Base-by-base conservation (phyloP, 2,888 invertebrate genomes). In the Drosophila sordidapex region DNA sequence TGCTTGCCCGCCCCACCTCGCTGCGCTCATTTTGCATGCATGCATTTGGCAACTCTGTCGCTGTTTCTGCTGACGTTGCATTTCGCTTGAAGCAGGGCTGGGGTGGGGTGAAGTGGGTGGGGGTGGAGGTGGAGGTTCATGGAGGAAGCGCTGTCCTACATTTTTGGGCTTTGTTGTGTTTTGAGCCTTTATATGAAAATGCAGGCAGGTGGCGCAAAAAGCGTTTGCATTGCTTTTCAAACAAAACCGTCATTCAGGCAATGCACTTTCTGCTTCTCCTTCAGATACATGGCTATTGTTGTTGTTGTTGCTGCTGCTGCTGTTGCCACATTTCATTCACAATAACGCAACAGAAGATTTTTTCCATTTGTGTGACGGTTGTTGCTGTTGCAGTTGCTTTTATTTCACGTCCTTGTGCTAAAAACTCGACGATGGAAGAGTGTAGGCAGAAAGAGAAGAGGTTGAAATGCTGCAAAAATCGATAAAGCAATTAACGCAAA, bases 401-500 rank as follows among this genome's bases (percentile, higher is more conserved):
- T 81, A 72, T 69, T 79, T 77, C 76, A 79, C 79, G 87, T 88
- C 87, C 87, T 88, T 88, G 87, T 89, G 89, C 87, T 79, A 82
- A 85, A 67, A 59, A 59, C 70, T 70, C 70, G 67, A 64, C 67
- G 60, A 29, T 38, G 33, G 15, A n/a, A 46, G 56, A 21, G 58
- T 57, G 66, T 27, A 36, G 59, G 57, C 67, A 27, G 61, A 53
- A 46, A 25, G 62, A 66, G 68, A 46, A 25, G 62, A 66, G 68
- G 70, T 59, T 61, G 74, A 59, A 77, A 75, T 65, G 75, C 70
- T 66, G 54, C 74, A 84, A 87, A 89, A 90, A 89, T 90, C 90
- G 82, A 90, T 90, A 90, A 87, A 88, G 90, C 90, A 90, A 90
- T 90, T 90, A 90, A 90, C 90, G 89, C 81, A 72, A 79, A 86